phyloP scores from a whole-genome alignment of 2,113 vertebrate genomes.

The Prionailurus bengalensis region DNA sequence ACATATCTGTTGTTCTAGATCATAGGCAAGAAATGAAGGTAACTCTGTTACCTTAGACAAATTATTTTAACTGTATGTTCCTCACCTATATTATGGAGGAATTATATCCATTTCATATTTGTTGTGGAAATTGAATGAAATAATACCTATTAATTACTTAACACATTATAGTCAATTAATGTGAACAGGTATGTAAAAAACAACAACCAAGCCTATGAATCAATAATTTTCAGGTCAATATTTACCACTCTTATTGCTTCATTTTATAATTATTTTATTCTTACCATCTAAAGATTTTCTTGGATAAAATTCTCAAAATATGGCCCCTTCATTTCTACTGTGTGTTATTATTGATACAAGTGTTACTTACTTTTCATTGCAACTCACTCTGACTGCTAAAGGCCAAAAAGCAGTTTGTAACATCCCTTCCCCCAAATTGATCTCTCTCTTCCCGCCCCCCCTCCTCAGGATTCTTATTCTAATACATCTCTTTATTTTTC shows the following conservation, averaged over 20 bases:
- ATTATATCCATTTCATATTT: not conserved
- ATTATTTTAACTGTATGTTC: not conserved
- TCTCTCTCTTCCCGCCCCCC: not conserved
- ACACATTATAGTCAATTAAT: not conserved
- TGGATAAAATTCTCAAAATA: not conserved
- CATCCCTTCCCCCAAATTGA: not conserved
- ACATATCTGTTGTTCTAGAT: not conserved
- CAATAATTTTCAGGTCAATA: not conserved
- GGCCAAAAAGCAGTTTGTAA: not conserved
- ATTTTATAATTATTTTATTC: constrained; percentile 19
- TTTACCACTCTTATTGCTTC: not conserved
- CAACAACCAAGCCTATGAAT: not conserved
- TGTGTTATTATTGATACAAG: not conserved
- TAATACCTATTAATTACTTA: not conserved
- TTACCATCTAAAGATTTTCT: not conserved
- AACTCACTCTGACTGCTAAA: not conserved
- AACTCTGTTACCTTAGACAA: not conserved
- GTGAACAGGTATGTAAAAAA: not conserved
- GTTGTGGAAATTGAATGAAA: not conserved
- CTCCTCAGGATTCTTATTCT: not conserved
- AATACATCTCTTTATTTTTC: not conserved
- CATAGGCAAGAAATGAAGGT: not conserved
- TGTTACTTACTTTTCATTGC: not conserved
- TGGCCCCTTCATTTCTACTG: not conserved
- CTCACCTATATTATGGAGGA: not conserved